Evolutionary conservation across 2,113 vertebrate species (phyloP).

Genomic region (Cromileptes altivelis): DNA sequence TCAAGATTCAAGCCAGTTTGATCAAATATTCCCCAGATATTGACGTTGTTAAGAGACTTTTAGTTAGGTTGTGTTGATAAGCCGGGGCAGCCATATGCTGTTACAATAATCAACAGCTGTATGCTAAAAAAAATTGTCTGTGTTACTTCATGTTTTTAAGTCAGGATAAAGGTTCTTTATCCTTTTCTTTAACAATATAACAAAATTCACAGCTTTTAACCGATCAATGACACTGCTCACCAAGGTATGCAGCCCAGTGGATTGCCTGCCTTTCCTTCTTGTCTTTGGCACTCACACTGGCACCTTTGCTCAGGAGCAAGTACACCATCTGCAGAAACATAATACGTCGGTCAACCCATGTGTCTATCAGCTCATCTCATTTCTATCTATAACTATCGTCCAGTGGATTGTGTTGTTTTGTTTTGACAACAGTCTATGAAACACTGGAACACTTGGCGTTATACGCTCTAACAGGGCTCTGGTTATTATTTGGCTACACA

Average conservation of each 20-base stretch:
- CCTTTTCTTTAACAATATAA: not conserved
- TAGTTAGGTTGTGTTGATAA: not conserved
- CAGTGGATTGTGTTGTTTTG: not conserved
- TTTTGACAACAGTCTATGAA: not conserved
- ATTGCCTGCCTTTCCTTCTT: constrained; percentile 94
- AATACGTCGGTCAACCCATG: not conserved
- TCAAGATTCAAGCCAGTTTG: not conserved
- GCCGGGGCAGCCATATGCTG: not conserved
- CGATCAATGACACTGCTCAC: constrained; percentile 75
- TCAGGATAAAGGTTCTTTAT: not conserved
- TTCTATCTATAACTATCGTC: not conserved
- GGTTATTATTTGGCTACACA: not conserved
- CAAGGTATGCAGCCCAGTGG: constrained; percentile 95
- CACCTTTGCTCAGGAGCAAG: constrained; percentile 93
- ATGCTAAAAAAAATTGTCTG: not conserved
- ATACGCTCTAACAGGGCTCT: not conserved
- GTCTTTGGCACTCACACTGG: constrained; percentile 90
- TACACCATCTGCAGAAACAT: constrained; percentile 89
- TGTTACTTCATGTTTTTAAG: not conserved
- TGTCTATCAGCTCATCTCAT: not conserved
- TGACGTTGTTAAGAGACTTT: not conserved
- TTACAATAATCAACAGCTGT: not conserved
- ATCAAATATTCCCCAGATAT: not conserved
- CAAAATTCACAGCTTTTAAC: not conserved
- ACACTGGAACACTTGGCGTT: not conserved